Evolutionary conservation across 2,888 invertebrate species (phyloP).

Genomic region (Phanerotoma sp.): DNA sequence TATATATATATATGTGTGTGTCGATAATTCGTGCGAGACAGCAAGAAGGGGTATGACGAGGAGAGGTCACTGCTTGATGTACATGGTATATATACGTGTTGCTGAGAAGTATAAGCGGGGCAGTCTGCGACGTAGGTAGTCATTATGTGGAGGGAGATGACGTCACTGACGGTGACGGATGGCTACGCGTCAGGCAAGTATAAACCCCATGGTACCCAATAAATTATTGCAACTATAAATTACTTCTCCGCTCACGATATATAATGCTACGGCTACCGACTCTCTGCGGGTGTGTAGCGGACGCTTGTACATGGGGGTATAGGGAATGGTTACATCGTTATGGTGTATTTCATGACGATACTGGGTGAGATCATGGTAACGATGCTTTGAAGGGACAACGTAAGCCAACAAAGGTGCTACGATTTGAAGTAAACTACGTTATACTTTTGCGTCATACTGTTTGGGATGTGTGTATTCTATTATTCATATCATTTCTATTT

Average conservation of each 20-base stretch:
- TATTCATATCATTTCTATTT: too few relatives aligned
- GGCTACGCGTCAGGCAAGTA: constrained; percentile 58
- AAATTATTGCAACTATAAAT: constrained; percentile 59
- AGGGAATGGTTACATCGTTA: constrained; percentile 28
- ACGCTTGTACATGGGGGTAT: constrained; percentile 24
- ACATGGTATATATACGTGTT: not conserved
- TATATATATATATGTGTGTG: too few relatives aligned
- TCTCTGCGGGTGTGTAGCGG: constrained; percentile 40
- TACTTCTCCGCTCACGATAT: constrained; percentile 55
- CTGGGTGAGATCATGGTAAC: constrained; percentile 29
- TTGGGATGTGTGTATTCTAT: too few relatives aligned
- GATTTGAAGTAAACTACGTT: not conserved
- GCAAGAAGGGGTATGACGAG: too few relatives aligned
- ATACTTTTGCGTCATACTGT: too few relatives aligned
- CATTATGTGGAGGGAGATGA: constrained; percentile 57
- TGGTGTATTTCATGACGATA: constrained; percentile 22
- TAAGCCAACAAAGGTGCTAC: constrained; percentile 43
- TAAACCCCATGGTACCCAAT: constrained; percentile 59
- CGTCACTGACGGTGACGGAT: constrained; percentile 59
- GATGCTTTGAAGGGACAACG: constrained; percentile 37
- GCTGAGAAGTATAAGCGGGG: constrained; percentile 29
- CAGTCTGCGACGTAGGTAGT: constrained; percentile 52
- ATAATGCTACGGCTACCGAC: constrained; percentile 51
- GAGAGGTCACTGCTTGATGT: not conserved
- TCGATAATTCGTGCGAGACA: too few relatives aligned